Evolutionary conservation across 2,888 invertebrate genomes (phyloP).

Genomic region (Amiota minor): DNA sequence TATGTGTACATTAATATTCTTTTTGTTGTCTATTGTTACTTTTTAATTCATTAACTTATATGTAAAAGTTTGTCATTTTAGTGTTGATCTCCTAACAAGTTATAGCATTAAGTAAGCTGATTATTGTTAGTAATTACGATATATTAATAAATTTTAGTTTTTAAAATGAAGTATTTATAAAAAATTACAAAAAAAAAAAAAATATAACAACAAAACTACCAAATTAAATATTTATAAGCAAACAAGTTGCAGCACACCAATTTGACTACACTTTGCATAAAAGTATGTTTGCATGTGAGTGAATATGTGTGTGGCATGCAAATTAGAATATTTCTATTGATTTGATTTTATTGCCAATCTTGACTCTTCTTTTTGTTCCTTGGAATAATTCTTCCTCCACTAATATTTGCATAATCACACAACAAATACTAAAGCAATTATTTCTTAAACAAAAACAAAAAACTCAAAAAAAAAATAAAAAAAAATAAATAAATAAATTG

Average conservation of each 20-base stretch:
- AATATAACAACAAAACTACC: background rate
- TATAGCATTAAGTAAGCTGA: no score
- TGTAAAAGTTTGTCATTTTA: no score
- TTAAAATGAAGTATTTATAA: background rate
- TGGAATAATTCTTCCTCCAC: conserved; percentile 34
- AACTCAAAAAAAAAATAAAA: no score
- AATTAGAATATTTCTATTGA: conserved; percentile 48
- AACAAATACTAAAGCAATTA: conserved; percentile 58
- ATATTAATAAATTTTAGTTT: no score
- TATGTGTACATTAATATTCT: no score
- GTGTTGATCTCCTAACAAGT: no score
- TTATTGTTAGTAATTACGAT: no score
- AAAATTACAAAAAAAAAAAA: background rate
- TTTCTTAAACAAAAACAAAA: conserved; percentile 51
- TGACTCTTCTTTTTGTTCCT: background rate
- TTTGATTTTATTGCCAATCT: conserved; percentile 25
- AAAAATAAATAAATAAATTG: conserved; percentile 56
- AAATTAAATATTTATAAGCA: conserved; percentile 13
- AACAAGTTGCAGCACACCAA: conserved; percentile 3
- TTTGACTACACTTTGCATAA: background rate
- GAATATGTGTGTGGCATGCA: conserved; percentile 57
- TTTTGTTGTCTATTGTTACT: no score
- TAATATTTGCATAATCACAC: conserved; percentile 65
- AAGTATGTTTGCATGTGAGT: no score
- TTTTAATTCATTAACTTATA: no score